A percentile compares a stretch with the other conserved stretches of the same genome.
These are phyloP conservation scores for Conops quadrifasciatus DNA, from an alignment of 2,888 invertebrate genomes.

Conservation along the genomic window DNA sequence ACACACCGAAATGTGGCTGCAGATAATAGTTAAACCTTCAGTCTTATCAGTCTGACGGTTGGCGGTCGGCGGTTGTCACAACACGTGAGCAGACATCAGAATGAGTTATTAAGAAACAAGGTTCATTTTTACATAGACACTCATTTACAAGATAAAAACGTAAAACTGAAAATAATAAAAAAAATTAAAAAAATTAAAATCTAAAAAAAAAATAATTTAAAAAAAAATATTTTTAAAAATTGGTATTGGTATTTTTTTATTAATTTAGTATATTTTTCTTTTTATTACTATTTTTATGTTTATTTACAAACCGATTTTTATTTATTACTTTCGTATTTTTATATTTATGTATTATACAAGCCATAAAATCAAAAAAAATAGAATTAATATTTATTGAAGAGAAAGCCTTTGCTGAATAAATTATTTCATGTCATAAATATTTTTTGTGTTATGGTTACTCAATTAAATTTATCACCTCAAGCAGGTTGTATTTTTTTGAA, in stretches of 20 bases:
- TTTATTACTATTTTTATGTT: background rate
- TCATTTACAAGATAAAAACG: background rate
- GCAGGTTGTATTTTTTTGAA: background rate
- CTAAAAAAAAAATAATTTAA: background rate
- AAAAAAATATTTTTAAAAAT: background rate
- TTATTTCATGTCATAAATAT: too few species aligned
- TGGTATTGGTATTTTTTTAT: background rate
- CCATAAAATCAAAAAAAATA: too few species aligned
- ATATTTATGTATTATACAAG: too few species aligned
- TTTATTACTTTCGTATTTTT: too few species aligned
- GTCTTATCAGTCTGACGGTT: background rate
- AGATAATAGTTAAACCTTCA: background rate
- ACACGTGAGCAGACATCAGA: background rate
- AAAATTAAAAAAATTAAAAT: background rate
- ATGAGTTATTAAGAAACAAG: background rate
- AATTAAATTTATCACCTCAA: too few species aligned
- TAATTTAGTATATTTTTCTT: background rate
- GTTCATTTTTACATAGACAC: background rate
- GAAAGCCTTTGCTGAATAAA: too few species aligned
- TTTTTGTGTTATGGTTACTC: too few species aligned
- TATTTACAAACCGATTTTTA: too few species aligned
- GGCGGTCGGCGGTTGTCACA: background rate
- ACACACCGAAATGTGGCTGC: background rate
- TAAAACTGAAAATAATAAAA: background rate
- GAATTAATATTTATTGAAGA: too few species aligned